Evolutionary conservation across 1,140 invertebrate species (phyloP).

Genomic region (Zaprionus inermis): DNA sequence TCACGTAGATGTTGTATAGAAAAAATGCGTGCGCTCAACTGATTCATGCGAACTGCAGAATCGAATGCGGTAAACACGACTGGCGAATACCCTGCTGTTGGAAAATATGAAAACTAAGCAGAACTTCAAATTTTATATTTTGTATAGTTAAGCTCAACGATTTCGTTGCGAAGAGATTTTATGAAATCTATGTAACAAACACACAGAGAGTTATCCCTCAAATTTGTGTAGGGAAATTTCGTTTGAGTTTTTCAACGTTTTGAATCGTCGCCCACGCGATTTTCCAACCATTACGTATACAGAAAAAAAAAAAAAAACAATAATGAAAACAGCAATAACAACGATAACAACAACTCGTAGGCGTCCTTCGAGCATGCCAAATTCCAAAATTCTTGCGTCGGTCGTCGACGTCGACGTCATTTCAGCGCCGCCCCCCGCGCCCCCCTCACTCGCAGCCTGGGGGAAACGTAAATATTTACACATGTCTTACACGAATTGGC

Average conservation of each 20-base stretch:
- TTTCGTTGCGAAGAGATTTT: neutral
- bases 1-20: neutral
- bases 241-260: neutral
- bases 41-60: constrained; percentile 6
- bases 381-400: constrained; percentile 81
- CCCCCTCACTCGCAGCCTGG: no score
- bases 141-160: neutral
- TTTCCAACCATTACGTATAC: constrained; percentile 24
- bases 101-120: neutral
- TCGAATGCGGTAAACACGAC: neutral
- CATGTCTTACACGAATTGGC: constrained; percentile 75
- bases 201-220: neutral
- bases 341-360: constrained; percentile 59
- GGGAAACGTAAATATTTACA: constrained; percentile 78
- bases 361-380: constrained; percentile 78
- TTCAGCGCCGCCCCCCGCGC: constrained; percentile 20
- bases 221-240: constrained; percentile 1
- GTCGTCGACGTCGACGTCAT: constrained; percentile 77
- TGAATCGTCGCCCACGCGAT: constrained; percentile 18
- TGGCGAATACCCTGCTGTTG: neutral
- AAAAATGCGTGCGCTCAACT: constrained; percentile 13
- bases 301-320: constrained; percentile 12
- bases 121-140: neutral
- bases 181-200: neutral
- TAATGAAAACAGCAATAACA: constrained; percentile 22